Base-by-base conservation (phyloP, 2,888 invertebrate species). In the Lasioglossum marginatum region DNA sequence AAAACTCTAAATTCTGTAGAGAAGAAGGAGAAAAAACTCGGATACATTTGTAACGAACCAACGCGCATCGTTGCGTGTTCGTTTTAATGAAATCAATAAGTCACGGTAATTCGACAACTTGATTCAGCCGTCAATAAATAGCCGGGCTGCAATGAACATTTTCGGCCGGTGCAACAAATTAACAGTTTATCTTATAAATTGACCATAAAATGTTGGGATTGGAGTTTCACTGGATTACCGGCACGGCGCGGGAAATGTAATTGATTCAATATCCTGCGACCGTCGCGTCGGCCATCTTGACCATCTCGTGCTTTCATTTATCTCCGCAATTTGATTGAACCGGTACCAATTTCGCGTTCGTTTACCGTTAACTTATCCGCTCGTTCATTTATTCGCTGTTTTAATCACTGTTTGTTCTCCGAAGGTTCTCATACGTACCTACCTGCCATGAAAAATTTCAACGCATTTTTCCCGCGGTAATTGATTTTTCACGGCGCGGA, bases 181-280 rank as follows among this genome's bases (percentile, higher is more conserved):
- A 52, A 66, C 73, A 40, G 82, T 79, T 79, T 79, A 68, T 79
- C 79, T 52, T 52, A 79, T 52, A 52, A 73, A 68, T 79, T 79
- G 34, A 4, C 48, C 71, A 40, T 72, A 77, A 81, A 81, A 81
- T 77, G 57, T 60, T 45, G 57, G 45, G 45, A 60, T 71, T 40
- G 57, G 66, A 27, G 63, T 66, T 66, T 31, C 73, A n/a, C n/a
- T 52, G 66, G 66, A 79, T 52, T 52, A 73, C 48, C 63, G 43
- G 40, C 14, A 27, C 73, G 66, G 31, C 27, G n/a, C 73, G 66
- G 31, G 31, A 43, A 60, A 73, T 52, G 52, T 66, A 82, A 82
- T 81, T 80, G 82, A 81, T 60, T 82, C 45, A 82, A 82, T 79
- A 74, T 60, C 60, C 57, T 40, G 23, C 73, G 52, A 19, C 45